These are phyloP conservation scores for Thymelicus acteon DNA, from an alignment of 2,888 invertebrate genomes.

Conservation along the genomic window DNA sequence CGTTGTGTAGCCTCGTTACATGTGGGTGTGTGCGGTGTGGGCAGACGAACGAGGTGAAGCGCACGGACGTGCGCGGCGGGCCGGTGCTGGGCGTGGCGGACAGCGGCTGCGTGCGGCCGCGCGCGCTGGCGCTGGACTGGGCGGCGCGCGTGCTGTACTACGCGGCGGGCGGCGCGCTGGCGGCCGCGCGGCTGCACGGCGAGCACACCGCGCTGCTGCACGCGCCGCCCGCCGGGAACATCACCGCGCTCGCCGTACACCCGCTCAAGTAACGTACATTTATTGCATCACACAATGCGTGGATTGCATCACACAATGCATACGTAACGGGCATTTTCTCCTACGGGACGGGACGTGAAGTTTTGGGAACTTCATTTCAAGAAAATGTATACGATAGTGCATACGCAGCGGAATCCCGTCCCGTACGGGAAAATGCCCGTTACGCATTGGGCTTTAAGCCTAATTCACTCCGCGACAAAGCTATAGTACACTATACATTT, in stretches of 20 bases:
- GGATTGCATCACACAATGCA: too few relatives aligned
- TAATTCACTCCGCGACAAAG: too few relatives aligned
- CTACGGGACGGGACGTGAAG: too few relatives aligned
- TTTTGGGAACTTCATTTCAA: too few relatives aligned
- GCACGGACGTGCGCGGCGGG: constrained; percentile 87
- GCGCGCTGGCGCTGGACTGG: constrained; percentile 93
- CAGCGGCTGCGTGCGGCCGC: constrained; percentile 86
- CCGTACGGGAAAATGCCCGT: too few relatives aligned
- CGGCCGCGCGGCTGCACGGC: constrained; percentile 89
- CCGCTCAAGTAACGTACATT: constrained; percentile 77
- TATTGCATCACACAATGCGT: too few relatives aligned
- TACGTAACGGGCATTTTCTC: too few relatives aligned
- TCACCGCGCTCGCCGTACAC: constrained; percentile 84
- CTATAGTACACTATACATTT: too few relatives aligned
- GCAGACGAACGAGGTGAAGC: constrained; percentile 88
- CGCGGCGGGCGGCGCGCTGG: constrained; percentile 86
- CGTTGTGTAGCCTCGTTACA: too few relatives aligned
- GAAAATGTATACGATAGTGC: too few relatives aligned
- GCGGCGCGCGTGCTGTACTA: constrained; percentile 91
- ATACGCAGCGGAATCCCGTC: too few relatives aligned
- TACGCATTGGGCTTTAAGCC: too few relatives aligned
- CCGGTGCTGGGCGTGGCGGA: constrained; percentile 84
- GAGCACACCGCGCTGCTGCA: constrained; percentile 84
- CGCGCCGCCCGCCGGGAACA: constrained; percentile 69
- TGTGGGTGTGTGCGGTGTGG: constrained; percentile 8